phyloP scores from a whole-genome alignment of 2,113 vertebrate genomes.

The Scytalopus superciliaris region DNA sequence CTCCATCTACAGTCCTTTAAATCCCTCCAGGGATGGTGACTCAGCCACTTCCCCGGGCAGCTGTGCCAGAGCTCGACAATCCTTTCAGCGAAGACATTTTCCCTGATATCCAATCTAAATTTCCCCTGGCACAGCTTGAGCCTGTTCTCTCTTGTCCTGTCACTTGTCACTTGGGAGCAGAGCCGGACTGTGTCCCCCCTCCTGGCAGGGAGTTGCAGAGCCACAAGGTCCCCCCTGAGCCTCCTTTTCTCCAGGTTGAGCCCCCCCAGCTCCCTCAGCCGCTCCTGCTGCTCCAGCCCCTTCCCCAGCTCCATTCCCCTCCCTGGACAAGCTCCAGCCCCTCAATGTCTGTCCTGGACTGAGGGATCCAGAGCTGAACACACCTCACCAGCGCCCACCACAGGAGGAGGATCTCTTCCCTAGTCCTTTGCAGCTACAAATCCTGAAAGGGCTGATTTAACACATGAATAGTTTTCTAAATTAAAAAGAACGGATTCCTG shows the following conservation, averaged over 20 bases:
- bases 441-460: background rate
- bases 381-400: background rate
- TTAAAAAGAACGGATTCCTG: conserved; percentile 16
- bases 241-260: background rate
- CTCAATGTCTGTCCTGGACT: background rate
- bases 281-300: background rate
- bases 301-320: background rate
- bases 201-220: background rate
- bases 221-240: background rate
- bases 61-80: background rate
- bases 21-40: background rate
- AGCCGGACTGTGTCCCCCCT: too few species aligned
- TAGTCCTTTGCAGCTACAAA: background rate
- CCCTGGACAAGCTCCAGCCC: background rate
- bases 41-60: background rate
- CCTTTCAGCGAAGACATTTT: background rate
- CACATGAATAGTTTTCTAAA: background rate
- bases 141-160: background rate
- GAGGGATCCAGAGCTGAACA: background rate
- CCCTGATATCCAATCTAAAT: background rate
- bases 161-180: background rate
- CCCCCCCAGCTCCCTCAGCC: background rate
- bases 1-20: background rate
- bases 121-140: background rate
- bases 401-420: background rate